Conservation (phyloP, 2,113 vertebrate genomes). For the Chlamydotis undulata region DNA sequence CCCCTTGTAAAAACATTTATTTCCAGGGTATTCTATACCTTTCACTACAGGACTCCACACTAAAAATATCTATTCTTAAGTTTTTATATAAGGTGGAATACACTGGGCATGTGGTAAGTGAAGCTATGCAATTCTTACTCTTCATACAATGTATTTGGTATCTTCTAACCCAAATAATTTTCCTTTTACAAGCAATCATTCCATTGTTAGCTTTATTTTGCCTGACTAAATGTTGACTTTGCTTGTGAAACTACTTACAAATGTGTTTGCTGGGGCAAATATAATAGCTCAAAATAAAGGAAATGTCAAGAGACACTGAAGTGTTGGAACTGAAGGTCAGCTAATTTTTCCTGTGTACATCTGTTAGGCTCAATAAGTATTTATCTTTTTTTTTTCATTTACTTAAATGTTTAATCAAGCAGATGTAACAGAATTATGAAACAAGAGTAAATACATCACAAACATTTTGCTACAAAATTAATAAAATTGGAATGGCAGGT, state of each 20-base stretch:
- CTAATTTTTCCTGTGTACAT: not conserved
- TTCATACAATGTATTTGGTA: not conserved
- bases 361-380: constrained; percentile 4
- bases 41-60: not conserved
- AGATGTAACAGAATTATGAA: constrained; percentile 17
- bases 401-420: constrained; percentile 12
- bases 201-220: constrained; percentile 27
- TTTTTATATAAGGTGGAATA: not conserved
- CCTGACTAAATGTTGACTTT: constrained; percentile 16
- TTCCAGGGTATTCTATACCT: not conserved
- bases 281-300: constrained; percentile 20
- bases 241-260: constrained; percentile 2
- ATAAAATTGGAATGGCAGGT: not conserved
- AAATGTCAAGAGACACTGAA: constrained; percentile 42
- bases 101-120: not conserved
- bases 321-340: constrained; percentile 19
- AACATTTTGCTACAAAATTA: not conserved
- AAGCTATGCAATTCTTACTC: not conserved
- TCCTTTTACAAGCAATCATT: not conserved
- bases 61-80: not conserved
- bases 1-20: not conserved
- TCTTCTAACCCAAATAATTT: constrained; percentile 2
- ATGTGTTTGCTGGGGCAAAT: not conserved
- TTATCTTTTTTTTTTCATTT: not conserved
- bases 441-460: constrained; percentile 19